Conservation (phyloP, 2,113 vertebrate genomes). For the Thalassoma bifasciatum region DNA sequence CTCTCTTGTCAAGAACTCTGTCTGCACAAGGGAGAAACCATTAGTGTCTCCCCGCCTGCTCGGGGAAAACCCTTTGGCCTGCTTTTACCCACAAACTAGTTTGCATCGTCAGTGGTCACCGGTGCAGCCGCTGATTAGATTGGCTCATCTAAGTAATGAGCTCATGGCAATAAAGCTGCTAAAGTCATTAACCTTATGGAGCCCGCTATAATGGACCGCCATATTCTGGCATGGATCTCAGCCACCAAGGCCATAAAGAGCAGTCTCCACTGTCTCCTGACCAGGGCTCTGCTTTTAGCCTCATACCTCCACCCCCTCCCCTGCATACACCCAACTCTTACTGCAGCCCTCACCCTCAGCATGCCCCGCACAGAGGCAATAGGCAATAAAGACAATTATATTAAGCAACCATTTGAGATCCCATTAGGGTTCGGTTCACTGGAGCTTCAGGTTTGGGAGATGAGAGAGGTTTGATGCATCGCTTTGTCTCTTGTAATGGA, state of each 20-base stretch:
- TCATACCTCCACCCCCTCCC: conserved; percentile 41
- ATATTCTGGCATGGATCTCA: conserved; percentile 59
- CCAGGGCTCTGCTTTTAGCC: conserved; percentile 51
- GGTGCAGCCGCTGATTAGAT: conserved; percentile 71
- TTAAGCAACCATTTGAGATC: conserved; percentile 70
- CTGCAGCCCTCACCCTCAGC: conserved; percentile 38
- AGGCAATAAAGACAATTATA: conserved; percentile 73
- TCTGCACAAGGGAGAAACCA: not conserved
- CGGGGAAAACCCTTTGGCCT: conserved; percentile 40
- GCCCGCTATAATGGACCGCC: conserved; percentile 63
- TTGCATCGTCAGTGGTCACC: conserved; percentile 43
- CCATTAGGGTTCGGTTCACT: conserved; percentile 60
- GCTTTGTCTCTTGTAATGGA: conserved; percentile 39
- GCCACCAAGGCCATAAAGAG: conserved; percentile 64
- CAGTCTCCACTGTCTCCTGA: conserved; percentile 57
- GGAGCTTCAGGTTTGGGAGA: conserved; percentile 25
- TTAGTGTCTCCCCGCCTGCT: conserved; percentile 1
- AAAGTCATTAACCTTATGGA: conserved; percentile 78
- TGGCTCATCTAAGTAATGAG: conserved; percentile 74
- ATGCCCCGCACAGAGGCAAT: conserved; percentile 46
- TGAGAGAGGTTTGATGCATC: conserved; percentile 47
- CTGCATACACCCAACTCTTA: conserved; percentile 42
- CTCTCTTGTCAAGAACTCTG: not conserved
- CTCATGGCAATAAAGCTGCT: conserved; percentile 74
- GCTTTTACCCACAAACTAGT: conserved; percentile 56